Evolutionary conservation across 2,113 vertebrate species (phyloP).

Genomic region (Alosa alosa): DNA sequence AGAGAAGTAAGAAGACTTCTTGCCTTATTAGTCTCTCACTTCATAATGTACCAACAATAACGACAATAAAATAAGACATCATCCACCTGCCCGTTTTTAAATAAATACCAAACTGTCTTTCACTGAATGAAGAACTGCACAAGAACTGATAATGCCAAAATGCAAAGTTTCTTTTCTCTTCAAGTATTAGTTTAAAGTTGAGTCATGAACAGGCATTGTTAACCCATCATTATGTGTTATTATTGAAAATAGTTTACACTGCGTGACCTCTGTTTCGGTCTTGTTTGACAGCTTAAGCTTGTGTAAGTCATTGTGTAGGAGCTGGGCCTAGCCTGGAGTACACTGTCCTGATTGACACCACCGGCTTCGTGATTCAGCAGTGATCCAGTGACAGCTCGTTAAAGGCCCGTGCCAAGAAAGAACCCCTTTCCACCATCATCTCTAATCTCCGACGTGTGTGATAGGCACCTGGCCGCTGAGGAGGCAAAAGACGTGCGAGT

Average conservation of each 20-base stretch:
- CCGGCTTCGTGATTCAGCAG: not conserved
- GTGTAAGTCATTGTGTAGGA: not conserved
- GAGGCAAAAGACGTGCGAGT: not conserved
- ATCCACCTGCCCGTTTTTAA: not conserved
- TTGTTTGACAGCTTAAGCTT: slow-evolving; percentile 4
- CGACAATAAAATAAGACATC: not conserved
- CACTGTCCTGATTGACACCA: not conserved
- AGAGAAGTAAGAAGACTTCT: not conserved
- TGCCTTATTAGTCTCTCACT: not conserved
- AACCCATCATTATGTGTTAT: not conserved
- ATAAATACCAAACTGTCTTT: not conserved
- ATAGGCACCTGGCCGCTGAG: not conserved
- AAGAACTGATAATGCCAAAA: not conserved
- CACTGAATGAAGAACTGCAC: not conserved
- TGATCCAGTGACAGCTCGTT: not conserved
- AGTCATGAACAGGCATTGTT: not conserved
- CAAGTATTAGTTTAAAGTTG: not conserved
- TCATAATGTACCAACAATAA: not conserved
- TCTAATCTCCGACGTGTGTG: not conserved
- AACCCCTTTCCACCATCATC: slow-evolving; percentile 20
- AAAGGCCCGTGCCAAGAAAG: not conserved
- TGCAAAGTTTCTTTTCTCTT: not conserved
- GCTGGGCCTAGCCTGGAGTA: not conserved
- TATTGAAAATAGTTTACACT: slow-evolving; percentile 12
- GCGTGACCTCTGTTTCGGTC: not conserved